A percentile compares a stretch with the other conserved stretches of the same genome.
Conservation (phyloP, 2,797 vertebrate species). For the Otus scops region DNA sequence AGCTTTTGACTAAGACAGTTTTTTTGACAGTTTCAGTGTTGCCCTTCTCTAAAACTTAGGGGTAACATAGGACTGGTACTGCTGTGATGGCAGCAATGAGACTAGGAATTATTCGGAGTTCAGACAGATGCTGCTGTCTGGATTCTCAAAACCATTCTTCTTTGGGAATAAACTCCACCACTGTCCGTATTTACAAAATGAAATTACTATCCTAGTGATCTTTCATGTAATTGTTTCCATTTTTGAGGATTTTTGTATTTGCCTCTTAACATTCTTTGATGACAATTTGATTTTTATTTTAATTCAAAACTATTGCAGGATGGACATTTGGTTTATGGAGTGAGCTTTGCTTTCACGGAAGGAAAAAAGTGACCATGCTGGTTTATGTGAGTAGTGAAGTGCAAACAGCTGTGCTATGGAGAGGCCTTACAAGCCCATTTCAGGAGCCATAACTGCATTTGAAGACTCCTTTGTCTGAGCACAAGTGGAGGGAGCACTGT, state of each 20-base stretch:
- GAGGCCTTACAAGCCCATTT: neutral
- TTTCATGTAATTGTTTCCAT: neutral
- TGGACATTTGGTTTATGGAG: neutral
- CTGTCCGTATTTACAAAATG: neutral
- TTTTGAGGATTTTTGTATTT: neutral
- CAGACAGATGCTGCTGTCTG: neutral
- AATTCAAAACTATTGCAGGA: neutral
- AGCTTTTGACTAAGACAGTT: neutral
- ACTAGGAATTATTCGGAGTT: neutral
- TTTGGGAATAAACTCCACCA: fast-evolving
- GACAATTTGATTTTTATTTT: neutral
- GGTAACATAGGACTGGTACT: neutral
- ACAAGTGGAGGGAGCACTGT: neutral
- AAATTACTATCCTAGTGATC: neutral
- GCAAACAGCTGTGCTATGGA: neutral
- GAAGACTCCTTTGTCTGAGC: neutral
- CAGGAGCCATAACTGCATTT: neutral
- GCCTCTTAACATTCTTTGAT: neutral
- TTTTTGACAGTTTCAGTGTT: neutral
- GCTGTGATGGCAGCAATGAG: neutral
- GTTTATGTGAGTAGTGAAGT: neutral
- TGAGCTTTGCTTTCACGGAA: neutral
- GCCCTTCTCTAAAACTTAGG: neutral
- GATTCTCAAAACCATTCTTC: neutral
- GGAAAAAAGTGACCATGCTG: neutral